A percentile compares a stretch with the other conserved stretches of the same genome.
These are phyloP conservation scores for Germaria angustata DNA, from an alignment of 2,888 invertebrate species.

Conservation along the genomic window DNA sequence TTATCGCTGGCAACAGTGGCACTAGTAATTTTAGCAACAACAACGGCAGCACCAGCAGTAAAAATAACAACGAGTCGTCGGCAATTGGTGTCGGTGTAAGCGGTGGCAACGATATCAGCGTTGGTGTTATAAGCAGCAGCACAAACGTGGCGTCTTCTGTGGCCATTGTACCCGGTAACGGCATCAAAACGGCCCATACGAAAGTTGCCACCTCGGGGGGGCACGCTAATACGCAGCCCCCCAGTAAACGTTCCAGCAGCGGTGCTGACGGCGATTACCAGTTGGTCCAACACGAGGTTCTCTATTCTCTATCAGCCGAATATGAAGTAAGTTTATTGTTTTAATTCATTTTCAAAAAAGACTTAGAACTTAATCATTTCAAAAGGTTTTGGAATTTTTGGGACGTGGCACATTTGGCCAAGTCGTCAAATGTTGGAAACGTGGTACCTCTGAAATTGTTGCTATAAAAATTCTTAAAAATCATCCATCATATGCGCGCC, in stretches of 20 bases:
- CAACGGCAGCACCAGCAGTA: constrained; percentile 48
- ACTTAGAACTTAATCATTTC: no score
- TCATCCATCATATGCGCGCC: constrained; percentile 99
- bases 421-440: constrained; percentile 99
- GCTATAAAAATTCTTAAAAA: constrained; percentile 99
- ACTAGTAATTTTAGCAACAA: constrained; percentile 36
- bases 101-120: constrained; percentile 68
- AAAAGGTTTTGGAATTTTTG: constrained; percentile 98
- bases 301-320: constrained; percentile 97
- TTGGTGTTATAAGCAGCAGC: constrained; percentile 68
- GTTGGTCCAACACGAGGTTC: constrained; percentile 98
- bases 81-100: constrained; percentile 70
- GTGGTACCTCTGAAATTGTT: constrained; percentile 99
- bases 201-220: constrained; percentile 81
- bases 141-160: constrained; percentile 68
- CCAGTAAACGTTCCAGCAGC: constrained; percentile 87
- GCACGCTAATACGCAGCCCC: constrained; percentile 82
- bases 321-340: constrained; percentile 81
- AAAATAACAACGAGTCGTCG: constrained; percentile 63
- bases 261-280: constrained; percentile 98
- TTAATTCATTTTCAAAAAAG: no score
- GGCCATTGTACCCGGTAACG: constrained; percentile 73
- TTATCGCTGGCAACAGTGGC: constrained; percentile 48
- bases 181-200: constrained; percentile 81
- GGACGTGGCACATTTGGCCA: constrained; percentile 99